Conservation (phyloP, 2,113 vertebrate species). For the Callopanchax toddi region DNA sequence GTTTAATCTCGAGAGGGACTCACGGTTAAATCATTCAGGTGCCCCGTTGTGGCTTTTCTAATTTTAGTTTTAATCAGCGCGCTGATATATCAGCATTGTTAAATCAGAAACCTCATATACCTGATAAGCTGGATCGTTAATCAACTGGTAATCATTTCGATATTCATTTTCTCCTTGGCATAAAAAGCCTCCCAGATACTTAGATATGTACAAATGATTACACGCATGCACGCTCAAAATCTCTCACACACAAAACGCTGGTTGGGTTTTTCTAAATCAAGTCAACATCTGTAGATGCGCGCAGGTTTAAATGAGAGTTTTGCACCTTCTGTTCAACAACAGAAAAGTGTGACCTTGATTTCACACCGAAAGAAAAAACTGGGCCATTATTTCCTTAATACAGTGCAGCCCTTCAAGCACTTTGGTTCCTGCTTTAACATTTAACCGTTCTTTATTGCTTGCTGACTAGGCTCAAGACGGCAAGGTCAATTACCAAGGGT, state of each 20-base stretch:
- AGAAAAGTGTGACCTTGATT: slow-evolving; percentile 80
- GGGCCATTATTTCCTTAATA: slow-evolving; percentile 80
- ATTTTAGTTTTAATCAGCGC: slow-evolving; percentile 68
- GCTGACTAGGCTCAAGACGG: slow-evolving; percentile 73
- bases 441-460: slow-evolving; percentile 80
- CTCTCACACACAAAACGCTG: not conserved
- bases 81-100: slow-evolving; percentile 66
- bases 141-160: slow-evolving; percentile 64
- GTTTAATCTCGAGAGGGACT: slow-evolving; percentile 8
- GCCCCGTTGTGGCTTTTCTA: slow-evolving; percentile 51
- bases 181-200: slow-evolving; percentile 48
- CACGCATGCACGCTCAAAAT: not conserved
- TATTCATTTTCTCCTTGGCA: slow-evolving; percentile 53
- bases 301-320: slow-evolving; percentile 62
- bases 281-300: slow-evolving; percentile 11
- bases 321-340: slow-evolving; percentile 79
- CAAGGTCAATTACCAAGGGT: slow-evolving; percentile 80
- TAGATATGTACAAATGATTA: slow-evolving; percentile 33
- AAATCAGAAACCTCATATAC: slow-evolving; percentile 67
- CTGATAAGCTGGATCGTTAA: slow-evolving; percentile 64
- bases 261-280: not conserved
- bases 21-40: slow-evolving; percentile 53
- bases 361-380: slow-evolving; percentile 81
- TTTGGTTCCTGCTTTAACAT: slow-evolving; percentile 76
- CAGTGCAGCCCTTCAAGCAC: slow-evolving; percentile 77